A percentile compares a stretch with the other conserved stretches of the same genome.
phyloP scores from a whole-genome alignment of 2,888 invertebrate genomes.

The Drosophila falleni region DNA sequence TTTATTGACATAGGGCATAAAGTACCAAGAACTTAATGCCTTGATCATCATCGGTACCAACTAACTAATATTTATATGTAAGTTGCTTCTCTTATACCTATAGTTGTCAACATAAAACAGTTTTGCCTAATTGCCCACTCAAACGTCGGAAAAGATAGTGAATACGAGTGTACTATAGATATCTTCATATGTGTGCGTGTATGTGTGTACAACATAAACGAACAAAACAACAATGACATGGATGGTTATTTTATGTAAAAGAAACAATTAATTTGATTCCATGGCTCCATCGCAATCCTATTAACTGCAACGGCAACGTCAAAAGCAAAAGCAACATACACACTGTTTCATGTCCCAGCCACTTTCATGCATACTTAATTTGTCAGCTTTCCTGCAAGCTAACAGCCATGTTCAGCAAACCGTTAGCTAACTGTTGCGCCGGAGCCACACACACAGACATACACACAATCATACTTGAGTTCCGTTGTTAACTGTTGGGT shows the following conservation, averaged over 20 bases:
- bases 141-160: conserved; percentile 48
- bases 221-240: conserved; percentile 43
- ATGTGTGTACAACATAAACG: conserved; percentile 1
- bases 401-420: conserved; percentile 55
- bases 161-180: neutral
- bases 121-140: conserved; percentile 67
- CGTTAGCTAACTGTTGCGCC: conserved; percentile 70
- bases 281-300: conserved; percentile 66
- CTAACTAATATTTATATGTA: neutral
- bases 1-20: neutral
- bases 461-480: conserved; percentile 13
- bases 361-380: conserved; percentile 76
- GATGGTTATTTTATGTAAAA: conserved; percentile 71
- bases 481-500: conserved; percentile 30
- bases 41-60: neutral
- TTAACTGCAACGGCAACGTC: conserved; percentile 56
- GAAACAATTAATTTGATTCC: conserved; percentile 78
- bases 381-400: conserved; percentile 68
- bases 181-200: neutral
- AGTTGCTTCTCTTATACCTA: neutral
- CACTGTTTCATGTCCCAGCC: conserved; percentile 21
- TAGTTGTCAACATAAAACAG: conserved; percentile 54
- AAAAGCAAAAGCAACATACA: too few relatives aligned
- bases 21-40: neutral
- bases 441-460: neutral